phyloP scores from a whole-genome alignment of 35 echinoderm and acorn worm genomes.

The Apostichopus parvimensis region DNA sequence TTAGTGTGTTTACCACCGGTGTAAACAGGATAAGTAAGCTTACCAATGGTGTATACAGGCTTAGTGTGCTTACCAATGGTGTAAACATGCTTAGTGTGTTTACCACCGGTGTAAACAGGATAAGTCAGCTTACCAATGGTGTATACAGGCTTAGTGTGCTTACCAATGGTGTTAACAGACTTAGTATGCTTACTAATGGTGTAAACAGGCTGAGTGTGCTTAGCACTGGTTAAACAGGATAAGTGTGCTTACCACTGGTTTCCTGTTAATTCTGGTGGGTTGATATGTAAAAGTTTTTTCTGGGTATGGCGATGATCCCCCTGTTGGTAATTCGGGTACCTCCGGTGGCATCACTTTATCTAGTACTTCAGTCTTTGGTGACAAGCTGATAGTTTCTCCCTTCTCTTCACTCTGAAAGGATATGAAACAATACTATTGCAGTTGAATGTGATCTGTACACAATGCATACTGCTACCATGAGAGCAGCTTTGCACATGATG shows the following conservation, averaged over 20 bases:
- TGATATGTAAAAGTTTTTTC: constrained; percentile 7
- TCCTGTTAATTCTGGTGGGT: constrained; percentile 11
- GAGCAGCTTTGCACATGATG: background rate
- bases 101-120: background rate
- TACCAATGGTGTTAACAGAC: too few species aligned
- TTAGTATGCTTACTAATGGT: too few species aligned
- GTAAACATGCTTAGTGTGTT: too few species aligned
- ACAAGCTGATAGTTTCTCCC: background rate
- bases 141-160: too few species aligned
- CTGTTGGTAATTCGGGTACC: background rate
- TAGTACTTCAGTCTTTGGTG: background rate
- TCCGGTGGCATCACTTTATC: background rate
- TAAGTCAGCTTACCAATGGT: background rate
- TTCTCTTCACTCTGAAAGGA: background rate
- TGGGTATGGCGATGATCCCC: background rate
- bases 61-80: too few species aligned
- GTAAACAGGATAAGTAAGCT: too few species aligned
- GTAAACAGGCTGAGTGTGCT: too few species aligned
- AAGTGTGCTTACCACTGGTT: background rate
- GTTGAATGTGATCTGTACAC: background rate
- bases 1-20: too few species aligned
- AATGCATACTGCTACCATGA: background rate
- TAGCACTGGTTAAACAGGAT: too few species aligned
- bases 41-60: too few species aligned
- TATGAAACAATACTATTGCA: background rate